Evolutionary conservation across 2,113 vertebrate genomes (phyloP).

Genomic region (Callaeas wilsoni): DNA sequence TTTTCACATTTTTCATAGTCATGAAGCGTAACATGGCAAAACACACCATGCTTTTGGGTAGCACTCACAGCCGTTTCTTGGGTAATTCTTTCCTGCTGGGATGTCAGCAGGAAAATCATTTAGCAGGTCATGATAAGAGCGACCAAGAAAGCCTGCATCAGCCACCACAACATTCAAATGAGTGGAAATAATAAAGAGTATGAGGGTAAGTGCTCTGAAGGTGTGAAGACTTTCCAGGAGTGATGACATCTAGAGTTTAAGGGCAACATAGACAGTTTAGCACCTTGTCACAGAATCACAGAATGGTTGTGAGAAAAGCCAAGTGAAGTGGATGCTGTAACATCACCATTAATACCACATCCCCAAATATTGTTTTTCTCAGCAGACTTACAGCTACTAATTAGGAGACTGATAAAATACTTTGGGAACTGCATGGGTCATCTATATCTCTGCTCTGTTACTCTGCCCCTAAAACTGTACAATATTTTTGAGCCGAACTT

Average conservation of each 20-base stretch:
- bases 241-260: background rate
- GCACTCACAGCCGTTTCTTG: background rate
- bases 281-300: background rate
- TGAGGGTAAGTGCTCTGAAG: background rate
- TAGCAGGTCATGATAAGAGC: background rate
- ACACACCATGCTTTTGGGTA: background rate
- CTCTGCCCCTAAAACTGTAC: background rate
- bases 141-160: background rate
- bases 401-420: background rate
- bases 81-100: background rate
- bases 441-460: background rate
- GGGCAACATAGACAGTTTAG: background rate
- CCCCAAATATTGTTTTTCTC: background rate
- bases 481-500: background rate
- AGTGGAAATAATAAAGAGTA: background rate
- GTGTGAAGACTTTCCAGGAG: background rate
- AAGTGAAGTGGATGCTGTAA: background rate
- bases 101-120: background rate
- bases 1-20: background rate
- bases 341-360: background rate
- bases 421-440: background rate
- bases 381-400: background rate
- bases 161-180: background rate
- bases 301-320: background rate
- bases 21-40: background rate